A percentile compares a stretch with the other conserved stretches of the same genome.
These are phyloP conservation scores for Vireo altiloquus DNA, from an alignment of 2,113 vertebrate genomes.

Conservation along the genomic window DNA sequence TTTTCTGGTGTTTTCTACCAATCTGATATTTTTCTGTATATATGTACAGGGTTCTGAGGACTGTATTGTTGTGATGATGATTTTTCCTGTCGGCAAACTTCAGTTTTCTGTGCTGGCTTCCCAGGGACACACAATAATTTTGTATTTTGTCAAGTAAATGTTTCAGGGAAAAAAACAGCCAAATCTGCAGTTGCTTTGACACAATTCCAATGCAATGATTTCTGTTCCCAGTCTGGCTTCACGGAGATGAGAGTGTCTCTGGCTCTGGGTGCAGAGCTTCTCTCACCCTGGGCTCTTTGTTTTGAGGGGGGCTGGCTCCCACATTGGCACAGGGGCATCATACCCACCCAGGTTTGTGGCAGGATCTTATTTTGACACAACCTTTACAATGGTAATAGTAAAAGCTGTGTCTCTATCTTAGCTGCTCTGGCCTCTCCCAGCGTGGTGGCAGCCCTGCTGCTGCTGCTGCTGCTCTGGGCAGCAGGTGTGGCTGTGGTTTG, in stretches of 20 bases:
- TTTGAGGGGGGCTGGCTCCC: background rate
- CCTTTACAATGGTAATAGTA: background rate
- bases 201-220: background rate
- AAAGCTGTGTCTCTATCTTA: background rate
- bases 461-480: background rate
- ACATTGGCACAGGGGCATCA: background rate
- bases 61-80: background rate
- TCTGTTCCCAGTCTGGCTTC: background rate
- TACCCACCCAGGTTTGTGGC: background rate
- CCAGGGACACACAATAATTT: background rate
- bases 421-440: background rate
- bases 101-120: background rate
- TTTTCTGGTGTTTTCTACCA: background rate
- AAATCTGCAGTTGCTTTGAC: background rate
- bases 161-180: background rate
- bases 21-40: background rate
- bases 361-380: background rate
- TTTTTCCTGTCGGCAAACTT: background rate
- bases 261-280: background rate
- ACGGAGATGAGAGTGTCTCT: background rate
- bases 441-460: background rate
- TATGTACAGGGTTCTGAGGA: background rate
- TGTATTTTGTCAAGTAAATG: background rate
- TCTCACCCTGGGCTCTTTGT: background rate
- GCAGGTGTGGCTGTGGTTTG: background rate